Conservation (phyloP, 2,797 vertebrate genomes). For the Hybognathus amarus region DNA sequence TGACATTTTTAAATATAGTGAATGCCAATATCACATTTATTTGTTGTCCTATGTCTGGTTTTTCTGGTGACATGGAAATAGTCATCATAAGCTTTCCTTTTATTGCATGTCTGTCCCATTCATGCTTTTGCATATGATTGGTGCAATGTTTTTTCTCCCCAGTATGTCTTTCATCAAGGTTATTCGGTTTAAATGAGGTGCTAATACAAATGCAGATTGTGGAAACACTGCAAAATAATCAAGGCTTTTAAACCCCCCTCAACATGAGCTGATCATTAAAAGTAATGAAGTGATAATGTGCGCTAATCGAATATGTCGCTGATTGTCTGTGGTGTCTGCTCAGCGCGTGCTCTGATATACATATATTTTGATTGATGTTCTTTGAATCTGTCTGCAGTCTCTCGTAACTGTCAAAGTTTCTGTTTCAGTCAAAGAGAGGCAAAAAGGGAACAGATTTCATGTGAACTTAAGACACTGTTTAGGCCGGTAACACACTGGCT, state of each 20-base stretch:
- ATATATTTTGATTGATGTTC: neutral
- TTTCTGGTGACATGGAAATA: neutral
- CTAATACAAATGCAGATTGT: conserved; percentile 33
- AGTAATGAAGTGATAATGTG: conserved; percentile 64
- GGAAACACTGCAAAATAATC: conserved; percentile 42
- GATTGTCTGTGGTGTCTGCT: conserved; percentile 25
- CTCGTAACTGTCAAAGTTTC: neutral
- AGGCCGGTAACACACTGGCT: too few species aligned
- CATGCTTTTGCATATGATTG: conserved; percentile 19
- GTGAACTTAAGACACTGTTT: conserved; percentile 38
- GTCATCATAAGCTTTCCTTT: neutral
- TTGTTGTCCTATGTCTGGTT: conserved; percentile 2
- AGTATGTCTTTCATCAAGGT: conserved; percentile 37
- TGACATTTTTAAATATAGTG: conserved; percentile 35
- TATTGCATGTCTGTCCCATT: conserved; percentile 25
- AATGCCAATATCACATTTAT: conserved; percentile 3
- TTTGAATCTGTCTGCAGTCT: conserved; percentile 10
- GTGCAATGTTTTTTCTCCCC: conserved; percentile 22
- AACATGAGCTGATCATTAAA: conserved; percentile 53
- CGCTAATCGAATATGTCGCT: conserved; percentile 57
- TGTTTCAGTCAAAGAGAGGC: neutral
- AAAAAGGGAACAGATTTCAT: conserved; percentile 22
- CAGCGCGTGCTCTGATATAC: neutral
- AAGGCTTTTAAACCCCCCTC: conserved; percentile 41
- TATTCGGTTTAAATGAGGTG: conserved; percentile 30